Evolutionary conservation across 1,140 invertebrate genomes (phyloP).

Genomic region (Spodoptera litura): DNA sequence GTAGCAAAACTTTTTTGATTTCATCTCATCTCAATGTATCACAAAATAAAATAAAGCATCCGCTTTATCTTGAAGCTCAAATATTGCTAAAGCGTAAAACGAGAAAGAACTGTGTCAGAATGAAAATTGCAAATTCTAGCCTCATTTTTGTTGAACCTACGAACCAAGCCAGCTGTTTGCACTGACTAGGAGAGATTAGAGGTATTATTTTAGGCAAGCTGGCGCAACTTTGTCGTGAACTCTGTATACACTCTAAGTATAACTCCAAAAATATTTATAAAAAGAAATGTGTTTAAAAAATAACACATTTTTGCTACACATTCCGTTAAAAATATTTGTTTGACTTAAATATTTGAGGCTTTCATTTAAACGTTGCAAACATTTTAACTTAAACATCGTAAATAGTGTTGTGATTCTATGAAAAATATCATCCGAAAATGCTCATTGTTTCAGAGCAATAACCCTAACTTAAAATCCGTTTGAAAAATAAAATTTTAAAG

Average conservation of each 20-base stretch:
- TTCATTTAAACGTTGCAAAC: too few relatives aligned
- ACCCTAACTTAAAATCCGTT: too few relatives aligned
- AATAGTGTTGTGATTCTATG: too few relatives aligned
- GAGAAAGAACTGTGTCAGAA: neutral
- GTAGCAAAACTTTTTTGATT: neutral
- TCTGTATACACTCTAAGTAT: neutral
- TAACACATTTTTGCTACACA: neutral
- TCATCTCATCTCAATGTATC: neutral
- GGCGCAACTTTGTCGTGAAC: slow-evolving; percentile 23
- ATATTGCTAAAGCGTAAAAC: neutral
- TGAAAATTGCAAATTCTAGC: slow-evolving; percentile 32
- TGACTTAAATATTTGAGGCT: too few relatives aligned
- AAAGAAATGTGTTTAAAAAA: neutral
- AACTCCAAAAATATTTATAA: slow-evolving; percentile 40
- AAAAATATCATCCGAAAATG: too few relatives aligned
- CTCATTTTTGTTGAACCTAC: slow-evolving; percentile 24
- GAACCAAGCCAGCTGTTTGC: slow-evolving; percentile 37
- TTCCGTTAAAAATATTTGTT: too few relatives aligned
- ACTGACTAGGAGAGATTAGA: slow-evolving; percentile 52
- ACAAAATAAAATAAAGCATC: neutral
- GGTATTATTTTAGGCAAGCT: slow-evolving; percentile 55
- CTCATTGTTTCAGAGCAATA: too few relatives aligned
- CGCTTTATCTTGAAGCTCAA: neutral
- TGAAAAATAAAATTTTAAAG: too few relatives aligned
- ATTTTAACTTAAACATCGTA: too few relatives aligned